These are phyloP conservation scores for Hydrolagus affinis DNA, from an alignment of 2,113 vertebrate genomes.

Conservation along the genomic window DNA sequence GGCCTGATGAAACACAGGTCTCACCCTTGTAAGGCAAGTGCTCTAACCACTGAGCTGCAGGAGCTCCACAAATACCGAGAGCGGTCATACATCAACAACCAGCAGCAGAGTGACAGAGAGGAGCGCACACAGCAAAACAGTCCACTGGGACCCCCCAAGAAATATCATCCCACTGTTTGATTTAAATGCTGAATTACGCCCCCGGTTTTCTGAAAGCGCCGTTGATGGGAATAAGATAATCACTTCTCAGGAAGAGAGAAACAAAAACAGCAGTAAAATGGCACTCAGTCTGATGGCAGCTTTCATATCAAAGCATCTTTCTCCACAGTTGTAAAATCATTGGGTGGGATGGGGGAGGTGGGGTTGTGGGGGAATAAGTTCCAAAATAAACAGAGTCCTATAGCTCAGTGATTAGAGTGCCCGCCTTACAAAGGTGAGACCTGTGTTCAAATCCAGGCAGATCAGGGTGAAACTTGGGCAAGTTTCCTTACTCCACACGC, in stretches of 20 bases:
- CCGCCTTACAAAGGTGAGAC: too few relatives aligned
- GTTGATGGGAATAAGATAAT: slow-evolving; percentile 72
- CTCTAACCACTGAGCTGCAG: too few relatives aligned
- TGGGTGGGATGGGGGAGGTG: too few relatives aligned
- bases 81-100: slow-evolving; percentile 59
- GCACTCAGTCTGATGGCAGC: slow-evolving; percentile 42
- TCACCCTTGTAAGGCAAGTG: too few relatives aligned
- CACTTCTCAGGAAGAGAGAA: slow-evolving; percentile 54
- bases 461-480: too few relatives aligned
- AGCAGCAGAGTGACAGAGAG: slow-evolving; percentile 59
- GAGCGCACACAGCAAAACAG: slow-evolving; percentile 57
- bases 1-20: too few relatives aligned
- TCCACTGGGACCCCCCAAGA: slow-evolving; percentile 57
- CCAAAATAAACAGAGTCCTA: too few relatives aligned
- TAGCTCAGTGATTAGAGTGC: too few relatives aligned
- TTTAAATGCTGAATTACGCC: slow-evolving; percentile 73
- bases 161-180: slow-evolving; percentile 67
- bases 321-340: slow-evolving; percentile 39
- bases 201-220: slow-evolving; percentile 56
- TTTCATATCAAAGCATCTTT: slow-evolving; percentile 40
- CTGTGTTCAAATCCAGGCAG: too few relatives aligned
- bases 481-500: too few relatives aligned
- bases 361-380: too few relatives aligned
- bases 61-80: slow-evolving; percentile 52
- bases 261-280: slow-evolving; percentile 44